Conservation (phyloP, 2,797 vertebrate species). For the Toxotes lorentzi region DNA sequence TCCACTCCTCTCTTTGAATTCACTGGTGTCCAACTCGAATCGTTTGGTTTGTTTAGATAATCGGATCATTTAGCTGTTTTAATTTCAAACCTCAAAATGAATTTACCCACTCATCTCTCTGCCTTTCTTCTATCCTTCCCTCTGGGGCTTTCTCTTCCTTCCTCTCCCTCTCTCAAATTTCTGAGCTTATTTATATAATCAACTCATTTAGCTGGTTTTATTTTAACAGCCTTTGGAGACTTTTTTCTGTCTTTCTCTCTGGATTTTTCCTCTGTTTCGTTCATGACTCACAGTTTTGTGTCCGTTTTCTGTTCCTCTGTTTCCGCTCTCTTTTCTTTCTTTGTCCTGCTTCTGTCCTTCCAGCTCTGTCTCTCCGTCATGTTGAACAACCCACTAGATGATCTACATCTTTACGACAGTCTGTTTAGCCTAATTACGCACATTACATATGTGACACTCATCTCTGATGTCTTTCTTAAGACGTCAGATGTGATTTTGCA, state of each 20-base stretch:
- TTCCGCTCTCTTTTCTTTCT: constrained; percentile 41
- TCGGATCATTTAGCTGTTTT: constrained; percentile 75
- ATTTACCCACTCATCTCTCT: constrained; percentile 47
- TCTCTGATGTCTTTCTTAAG: constrained; percentile 29
- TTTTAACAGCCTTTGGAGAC: constrained; percentile 61
- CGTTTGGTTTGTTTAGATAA: constrained; percentile 64
- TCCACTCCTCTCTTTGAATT: constrained; percentile 36
- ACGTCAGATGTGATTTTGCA: constrained; percentile 29
- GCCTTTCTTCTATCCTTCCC: constrained; percentile 50
- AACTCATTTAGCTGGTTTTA: constrained; percentile 66
- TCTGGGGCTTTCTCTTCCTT: constrained; percentile 46
- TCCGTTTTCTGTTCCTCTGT: constrained; percentile 51
- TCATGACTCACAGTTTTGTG: constrained; percentile 66
- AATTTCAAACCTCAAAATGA: constrained; percentile 66
- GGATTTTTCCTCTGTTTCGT: constrained; percentile 51
- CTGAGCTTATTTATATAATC: constrained; percentile 70
- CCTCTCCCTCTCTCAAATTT: constrained; percentile 36
- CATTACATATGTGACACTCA: constrained; percentile 48
- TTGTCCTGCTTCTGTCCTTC: not conserved
- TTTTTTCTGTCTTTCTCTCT: constrained; percentile 21
- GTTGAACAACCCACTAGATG: constrained; percentile 38
- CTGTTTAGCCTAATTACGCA: constrained; percentile 54
- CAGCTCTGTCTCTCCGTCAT: constrained; percentile 37
- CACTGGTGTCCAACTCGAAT: constrained; percentile 51
- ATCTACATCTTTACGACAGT: constrained; percentile 24